Evolutionary conservation across 2,797 vertebrate genomes (phyloP), one percentile per base, ranked within the genome.

Genomic region (Muscicapa striata): DNA sequence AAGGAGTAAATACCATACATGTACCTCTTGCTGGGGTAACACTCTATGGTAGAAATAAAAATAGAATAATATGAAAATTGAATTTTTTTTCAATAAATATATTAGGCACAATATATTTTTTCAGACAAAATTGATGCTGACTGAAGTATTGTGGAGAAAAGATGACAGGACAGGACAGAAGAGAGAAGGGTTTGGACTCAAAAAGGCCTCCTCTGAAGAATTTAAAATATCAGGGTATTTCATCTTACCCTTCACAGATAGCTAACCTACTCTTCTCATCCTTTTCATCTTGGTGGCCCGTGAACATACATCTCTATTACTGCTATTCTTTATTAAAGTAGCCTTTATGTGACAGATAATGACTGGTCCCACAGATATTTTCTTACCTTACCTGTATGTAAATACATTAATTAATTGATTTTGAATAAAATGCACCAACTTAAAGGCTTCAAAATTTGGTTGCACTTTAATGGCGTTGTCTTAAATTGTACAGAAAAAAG

Each of bases 131-230:
- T 30, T 19, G n/a, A 5, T n/a, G 13, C 14, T 78, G 29, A 23
- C 5, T 32, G 7, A 58, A 58, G 11, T 26, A 36, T n/a, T 86
- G 27, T 34, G 20, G 14, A 27, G 21, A 48, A 34, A 19, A 51
- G 10, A 40, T 11, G 8, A 34, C 23, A 57, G 4, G 30, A 52
- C 11, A 67, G 20, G 6, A 52, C 18, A 29, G 20, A 24, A 23
- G 4, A 55, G 18, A 19, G 45, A 18, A 32, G 23, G 0, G 1
- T 58, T 70, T 14, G 8, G 13, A 36, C 3, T 46, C 13, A 29
- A 21, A 54, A 54, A 15, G 0, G 1, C 5, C 5, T 70, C 3
- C 30, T 48, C 21, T 45, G 34, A 61, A 8, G 18, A 9, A 54
- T 57, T 30, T 13, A 54, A 38, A 81, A 68, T 51, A 34, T 11